Conservation (phyloP, 2,888 invertebrate species). For the Idaea straminata region DNA sequence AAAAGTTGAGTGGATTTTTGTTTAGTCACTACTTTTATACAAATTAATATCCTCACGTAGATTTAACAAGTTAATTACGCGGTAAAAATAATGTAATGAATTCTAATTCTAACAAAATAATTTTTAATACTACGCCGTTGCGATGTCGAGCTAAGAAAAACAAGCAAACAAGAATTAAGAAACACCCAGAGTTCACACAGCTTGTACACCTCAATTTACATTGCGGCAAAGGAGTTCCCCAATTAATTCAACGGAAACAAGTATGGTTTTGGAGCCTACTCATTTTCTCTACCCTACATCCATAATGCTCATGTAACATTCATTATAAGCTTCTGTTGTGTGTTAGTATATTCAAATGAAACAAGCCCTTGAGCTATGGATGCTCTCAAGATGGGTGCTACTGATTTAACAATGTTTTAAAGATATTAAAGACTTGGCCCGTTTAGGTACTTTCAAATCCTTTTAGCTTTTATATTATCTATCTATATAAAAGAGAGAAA, state of each 20-base stretch:
- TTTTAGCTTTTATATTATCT: constrained; percentile 12
- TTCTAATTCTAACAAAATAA: neutral
- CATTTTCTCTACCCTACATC: constrained; percentile 44
- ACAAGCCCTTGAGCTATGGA: constrained; percentile 31
- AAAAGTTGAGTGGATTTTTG: too few relatives aligned
- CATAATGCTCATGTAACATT: constrained; percentile 57
- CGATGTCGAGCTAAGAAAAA: neutral
- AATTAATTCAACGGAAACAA: constrained; percentile 36
- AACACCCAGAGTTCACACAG: constrained; percentile 16
- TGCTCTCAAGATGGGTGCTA: constrained; percentile 30
- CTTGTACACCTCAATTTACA: constrained; percentile 34
- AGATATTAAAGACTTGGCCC: neutral
- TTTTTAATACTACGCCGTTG: neutral
- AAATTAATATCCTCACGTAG: neutral
- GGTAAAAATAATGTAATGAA: neutral
- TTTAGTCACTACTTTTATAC: too few relatives aligned
- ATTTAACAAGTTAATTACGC: neutral
- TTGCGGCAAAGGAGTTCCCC: constrained; percentile 32
- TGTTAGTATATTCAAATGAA: constrained; percentile 42
- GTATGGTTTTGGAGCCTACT: constrained; percentile 37
- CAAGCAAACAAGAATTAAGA: neutral
- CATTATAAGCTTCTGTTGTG: constrained; percentile 44
- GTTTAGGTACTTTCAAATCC: constrained; percentile 18
- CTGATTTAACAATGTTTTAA: constrained; percentile 20
- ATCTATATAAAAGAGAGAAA: neutral